A percentile compares a stretch with the other conserved stretches of the same genome.
phyloP scores from a whole-genome alignment of 2,888 invertebrate species.

The Agonopterix subpropinquella region DNA sequence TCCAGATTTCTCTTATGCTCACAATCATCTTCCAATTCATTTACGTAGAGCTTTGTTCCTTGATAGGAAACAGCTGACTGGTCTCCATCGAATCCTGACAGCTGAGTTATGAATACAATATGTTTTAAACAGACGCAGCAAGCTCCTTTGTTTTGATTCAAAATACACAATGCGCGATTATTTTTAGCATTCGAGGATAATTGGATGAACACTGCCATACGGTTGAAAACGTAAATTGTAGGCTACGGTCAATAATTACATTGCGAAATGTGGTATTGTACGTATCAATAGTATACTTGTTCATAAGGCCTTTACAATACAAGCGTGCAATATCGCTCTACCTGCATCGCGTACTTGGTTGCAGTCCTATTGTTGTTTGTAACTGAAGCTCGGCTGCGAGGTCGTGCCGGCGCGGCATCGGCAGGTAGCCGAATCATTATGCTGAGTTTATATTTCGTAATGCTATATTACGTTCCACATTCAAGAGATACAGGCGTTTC shows the following conservation, averaged over 20 bases:
- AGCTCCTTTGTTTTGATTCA: too few species aligned
- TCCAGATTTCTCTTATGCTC: slow-evolving; percentile 28
- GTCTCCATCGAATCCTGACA: too few species aligned
- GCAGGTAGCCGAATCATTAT: slow-evolving; percentile 33
- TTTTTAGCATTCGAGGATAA: not conserved
- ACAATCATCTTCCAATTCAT: not conserved
- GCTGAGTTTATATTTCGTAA: not conserved
- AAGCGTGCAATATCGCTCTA: slow-evolving; percentile 17
- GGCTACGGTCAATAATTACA: not conserved
- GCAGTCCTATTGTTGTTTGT: slow-evolving; percentile 44
- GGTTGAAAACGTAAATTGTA: not conserved
- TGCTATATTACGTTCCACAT: too few species aligned
- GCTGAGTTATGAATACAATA: too few species aligned
- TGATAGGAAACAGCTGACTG: not conserved
- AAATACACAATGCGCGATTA: too few species aligned
- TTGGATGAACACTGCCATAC: not conserved
- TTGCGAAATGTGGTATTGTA: not conserved
- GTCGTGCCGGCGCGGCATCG: too few species aligned
- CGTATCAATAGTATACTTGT: not conserved
- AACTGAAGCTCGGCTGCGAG: slow-evolving; percentile 41
- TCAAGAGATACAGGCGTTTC: too few species aligned
- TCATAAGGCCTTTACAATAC: not conserved
- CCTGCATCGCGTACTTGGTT: slow-evolving; percentile 24
- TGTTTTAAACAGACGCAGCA: too few species aligned
- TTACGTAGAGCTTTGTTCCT: too few species aligned